Base-by-base conservation (phyloP, 2,797 vertebrate genomes). In the Artibeus jamaicensis region DNA sequence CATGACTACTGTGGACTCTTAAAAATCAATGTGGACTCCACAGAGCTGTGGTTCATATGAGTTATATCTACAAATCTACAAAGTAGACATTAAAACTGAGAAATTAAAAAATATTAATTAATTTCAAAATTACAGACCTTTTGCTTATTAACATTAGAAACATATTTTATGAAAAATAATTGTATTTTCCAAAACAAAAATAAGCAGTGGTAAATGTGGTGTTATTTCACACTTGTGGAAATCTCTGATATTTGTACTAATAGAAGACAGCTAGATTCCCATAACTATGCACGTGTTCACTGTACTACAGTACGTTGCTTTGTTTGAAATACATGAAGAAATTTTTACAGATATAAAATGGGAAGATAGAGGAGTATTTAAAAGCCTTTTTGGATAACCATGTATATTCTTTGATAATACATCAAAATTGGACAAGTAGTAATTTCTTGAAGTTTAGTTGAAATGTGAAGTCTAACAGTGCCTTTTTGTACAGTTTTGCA, bases 211-310 rank as follows among this genome's bases (percentile, higher is more conserved):
- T 67, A 70, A 91, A 44, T 65, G 15, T 67, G 46, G 14, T 16
- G 84, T 86, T 86, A 73, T 59, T 96, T 85, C 71, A 44, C 2
- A 32, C 44, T 92, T 92, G 79, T 24, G 24, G 29, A 92, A 91
- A 81, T 32, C 59, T 62, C 10, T 62, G 6, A 62, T 62, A 62
- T 62, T 32, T 46, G 7, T 22, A 79, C 93, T 73, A 86, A 34
- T 57, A 71, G 26, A 55, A 78, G 6, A 39, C 10, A 65, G 3
- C 68, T 67, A 37, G 21, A 57, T 83, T 91, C 44, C 39, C 6
- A 9, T 62, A 86, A 86, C n/a, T 68, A 3, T 37, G 2, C 57
- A 12, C 84, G 26, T 18, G 70, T 65, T 96, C 24, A 77, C 2
- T 85, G 24, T 50, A 70, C 18, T 62, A 19, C 15, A 77, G 10